Evolutionary conservation across 2,888 invertebrate species (phyloP), one percentile per base, ranked within the genome.

Genomic region (Galerucella nymphaeae): DNA sequence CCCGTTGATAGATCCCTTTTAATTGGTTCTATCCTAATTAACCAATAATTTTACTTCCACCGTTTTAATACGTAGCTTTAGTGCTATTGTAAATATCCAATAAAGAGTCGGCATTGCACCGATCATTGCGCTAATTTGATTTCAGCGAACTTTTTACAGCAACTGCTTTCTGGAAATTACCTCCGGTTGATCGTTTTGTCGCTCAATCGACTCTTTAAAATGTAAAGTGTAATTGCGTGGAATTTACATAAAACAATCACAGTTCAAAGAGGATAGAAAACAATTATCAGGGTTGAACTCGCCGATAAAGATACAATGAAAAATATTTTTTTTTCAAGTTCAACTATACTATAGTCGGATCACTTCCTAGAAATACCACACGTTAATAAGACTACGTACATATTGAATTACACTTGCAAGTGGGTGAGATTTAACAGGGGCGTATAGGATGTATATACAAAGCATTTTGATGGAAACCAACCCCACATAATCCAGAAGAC

Each of bases 1-100:
- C 2, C 55, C 55, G 62, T 61, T 62, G 38, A 55, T 59, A 58
- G 64, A 61, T 42, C 53, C 61, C 53, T 38, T 71, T 70, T 73
- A 73, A 73, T 73, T 72, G 72, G 69, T 68, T 58, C 66, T 57
- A 55, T 70, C 67, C 72, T 76, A 74, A 76, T 72, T 72, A 74
- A 72, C 72, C 72, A 59, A 71, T 72, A 72, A 76, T 70, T 76
- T 68, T 68, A 65, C 70, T 69, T 68, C 63, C 58, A 74, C 50
- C 69, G 74, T 64, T 66, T 69, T 70, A 74, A 72, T 71, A 57
- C 62, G 71, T 57, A 55, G 61, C 50, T 76, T 70, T 65, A 68
- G 69, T 64, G 59, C 69, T 41, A 71, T 71, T 75, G 72, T 76
- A 73, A 76, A 75, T 76, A 75, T 75, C 74, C 70, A 61, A 72